phyloP scores from a whole-genome alignment of 1,140 invertebrate species.

The Megalonaias nervosa region DNA sequence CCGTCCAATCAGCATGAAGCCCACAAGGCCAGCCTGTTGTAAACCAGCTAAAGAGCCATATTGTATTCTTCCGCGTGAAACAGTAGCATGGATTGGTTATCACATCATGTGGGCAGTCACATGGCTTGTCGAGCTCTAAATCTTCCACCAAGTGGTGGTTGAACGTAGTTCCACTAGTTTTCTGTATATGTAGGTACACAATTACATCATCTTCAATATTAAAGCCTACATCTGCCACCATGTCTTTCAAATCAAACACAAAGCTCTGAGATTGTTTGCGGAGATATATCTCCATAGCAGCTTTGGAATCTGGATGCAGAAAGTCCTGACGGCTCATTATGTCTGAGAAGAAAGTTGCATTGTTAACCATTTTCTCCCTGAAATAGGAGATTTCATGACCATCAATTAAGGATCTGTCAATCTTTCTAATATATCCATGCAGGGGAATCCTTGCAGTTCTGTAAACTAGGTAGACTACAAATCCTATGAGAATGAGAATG shows the following conservation, averaged over 20 bases:
- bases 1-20: conserved; percentile 36
- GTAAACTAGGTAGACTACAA: not conserved
- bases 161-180: conserved; percentile 28
- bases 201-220: conserved; percentile 26
- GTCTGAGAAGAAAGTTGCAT: conserved; percentile 19
- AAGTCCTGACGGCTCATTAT: conserved; percentile 11
- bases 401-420: conserved; percentile 11
- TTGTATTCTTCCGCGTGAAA: conserved; percentile 4
- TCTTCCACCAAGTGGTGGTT: conserved; percentile 29
- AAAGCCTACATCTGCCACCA: conserved; percentile 3
- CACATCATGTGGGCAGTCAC: conserved; percentile 20
- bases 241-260: not conserved
- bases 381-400: conserved; percentile 24
- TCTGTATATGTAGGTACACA: conserved; percentile 37
- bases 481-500: not conserved
- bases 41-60: conserved; percentile 37
- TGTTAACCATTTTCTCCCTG: conserved; percentile 8
- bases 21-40: conserved; percentile 35
- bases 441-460: not conserved
- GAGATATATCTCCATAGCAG: conserved; percentile 20
- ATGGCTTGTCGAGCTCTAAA: conserved; percentile 12
- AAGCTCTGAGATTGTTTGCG: not conserved
- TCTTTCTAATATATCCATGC: not conserved
- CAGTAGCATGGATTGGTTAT: conserved; percentile 32
- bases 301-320: not conserved